Evolutionary conservation across 2,113 vertebrate genomes (phyloP).

Genomic region (Oncorhynchus keta): DNA sequence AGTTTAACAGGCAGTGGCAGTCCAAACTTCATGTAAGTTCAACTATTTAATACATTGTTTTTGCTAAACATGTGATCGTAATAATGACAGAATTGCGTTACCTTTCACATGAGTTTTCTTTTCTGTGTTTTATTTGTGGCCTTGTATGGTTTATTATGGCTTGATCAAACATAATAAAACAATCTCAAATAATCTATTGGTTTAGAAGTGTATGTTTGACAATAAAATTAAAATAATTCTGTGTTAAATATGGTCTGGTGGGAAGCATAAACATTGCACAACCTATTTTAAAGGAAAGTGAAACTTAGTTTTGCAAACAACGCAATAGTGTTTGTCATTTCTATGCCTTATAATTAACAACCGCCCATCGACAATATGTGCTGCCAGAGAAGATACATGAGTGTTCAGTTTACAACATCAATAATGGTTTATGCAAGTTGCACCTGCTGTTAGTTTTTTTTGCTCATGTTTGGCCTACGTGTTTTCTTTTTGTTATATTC

Average conservation of each 20-base stretch:
- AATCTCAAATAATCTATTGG: too few species aligned
- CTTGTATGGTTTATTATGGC: not conserved
- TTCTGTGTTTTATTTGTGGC: not conserved
- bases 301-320: not conserved
- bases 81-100: not conserved
- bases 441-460: slow-evolving; percentile 1
- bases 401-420: not conserved
- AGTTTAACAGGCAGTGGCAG: not conserved
- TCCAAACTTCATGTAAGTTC: slow-evolving; percentile 41
- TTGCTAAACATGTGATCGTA: not conserved
- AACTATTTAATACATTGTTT: not conserved
- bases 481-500: not conserved
- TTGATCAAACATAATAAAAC: not conserved
- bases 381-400: too few species aligned
- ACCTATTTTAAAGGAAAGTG: not conserved
- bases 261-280: not conserved
- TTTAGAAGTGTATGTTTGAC: too few species aligned
- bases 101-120: not conserved
- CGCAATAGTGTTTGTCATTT: too few species aligned
- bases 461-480: not conserved
- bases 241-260: too few species aligned
- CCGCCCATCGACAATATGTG: too few species aligned
- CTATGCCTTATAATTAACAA: too few species aligned
- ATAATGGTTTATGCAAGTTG: not conserved
- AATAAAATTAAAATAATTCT: too few species aligned